Conservation (phyloP, 1,140 invertebrate genomes). For the Scylla paramamosain region DNA sequence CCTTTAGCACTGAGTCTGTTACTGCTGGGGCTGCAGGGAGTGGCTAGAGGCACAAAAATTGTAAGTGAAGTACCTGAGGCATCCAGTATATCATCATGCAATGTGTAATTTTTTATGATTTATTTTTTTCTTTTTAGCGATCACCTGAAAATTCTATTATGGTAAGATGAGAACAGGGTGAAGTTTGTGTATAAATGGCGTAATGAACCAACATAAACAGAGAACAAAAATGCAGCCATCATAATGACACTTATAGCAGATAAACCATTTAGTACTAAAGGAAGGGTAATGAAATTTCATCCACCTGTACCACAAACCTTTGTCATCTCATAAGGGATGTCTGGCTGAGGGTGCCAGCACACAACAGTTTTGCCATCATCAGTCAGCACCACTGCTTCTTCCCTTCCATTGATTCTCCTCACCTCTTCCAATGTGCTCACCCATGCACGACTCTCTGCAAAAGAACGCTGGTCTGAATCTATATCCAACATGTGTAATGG, state of each 20-base stretch:
- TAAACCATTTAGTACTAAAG: too few relatives aligned
- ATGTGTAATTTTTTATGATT: too few relatives aligned
- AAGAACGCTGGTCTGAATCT: neutral
- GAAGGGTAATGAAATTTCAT: neutral
- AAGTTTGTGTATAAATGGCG: too few relatives aligned
- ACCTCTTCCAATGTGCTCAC: constrained; percentile 36
- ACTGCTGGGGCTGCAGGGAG: constrained; percentile 69
- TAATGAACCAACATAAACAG: too few relatives aligned
- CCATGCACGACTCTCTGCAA: constrained; percentile 34
- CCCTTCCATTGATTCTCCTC: constrained; percentile 34
- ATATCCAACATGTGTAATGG: too few relatives aligned
- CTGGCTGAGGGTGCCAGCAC: constrained; percentile 81
- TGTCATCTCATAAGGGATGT: constrained; percentile 81
- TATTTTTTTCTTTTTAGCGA: too few relatives aligned
- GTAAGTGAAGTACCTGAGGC: constrained; percentile 29
- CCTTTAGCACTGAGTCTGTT: constrained; percentile 78
- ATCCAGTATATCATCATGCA: neutral
- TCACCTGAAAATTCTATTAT: too few relatives aligned
- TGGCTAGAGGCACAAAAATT: constrained; percentile 70
- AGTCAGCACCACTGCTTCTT: constrained; percentile 75
- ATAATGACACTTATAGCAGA: too few relatives aligned
- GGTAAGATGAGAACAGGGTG: too few relatives aligned
- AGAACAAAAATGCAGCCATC: too few relatives aligned
- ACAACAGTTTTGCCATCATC: constrained; percentile 80
- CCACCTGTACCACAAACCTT: constrained; percentile 74